phyloP scores from a whole-genome alignment of 1,140 invertebrate species.

The Bradynema listronoti region DNA sequence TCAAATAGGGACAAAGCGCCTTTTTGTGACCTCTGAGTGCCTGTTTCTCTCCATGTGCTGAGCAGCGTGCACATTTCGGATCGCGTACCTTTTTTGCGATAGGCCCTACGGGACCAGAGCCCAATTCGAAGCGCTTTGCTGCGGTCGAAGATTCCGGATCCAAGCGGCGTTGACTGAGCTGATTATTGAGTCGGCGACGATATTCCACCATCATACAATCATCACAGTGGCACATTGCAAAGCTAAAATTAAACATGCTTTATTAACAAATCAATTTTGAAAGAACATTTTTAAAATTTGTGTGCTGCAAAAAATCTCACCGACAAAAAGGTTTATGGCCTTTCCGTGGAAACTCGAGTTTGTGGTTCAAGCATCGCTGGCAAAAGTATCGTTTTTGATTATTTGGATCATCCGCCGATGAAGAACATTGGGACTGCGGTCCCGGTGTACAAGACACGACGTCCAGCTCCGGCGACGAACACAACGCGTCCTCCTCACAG shows the following conservation, averaged over 20 bases:
- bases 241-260: conserved; percentile 21
- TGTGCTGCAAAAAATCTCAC: conserved; percentile 17
- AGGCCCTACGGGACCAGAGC: neutral
- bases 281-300: conserved; percentile 8
- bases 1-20: conserved; percentile 32
- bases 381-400: conserved; percentile 42
- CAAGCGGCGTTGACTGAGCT: conserved; percentile 31
- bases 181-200: conserved; percentile 41
- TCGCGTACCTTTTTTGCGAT: conserved; percentile 34
- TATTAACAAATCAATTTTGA: conserved; percentile 6
- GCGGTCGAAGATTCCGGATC: conserved; percentile 6
- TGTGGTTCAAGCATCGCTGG: conserved; percentile 44
- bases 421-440: neutral
- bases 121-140: conserved; percentile 15
- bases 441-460: conserved; percentile 26
- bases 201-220: conserved; percentile 44
- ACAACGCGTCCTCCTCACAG: neutral
- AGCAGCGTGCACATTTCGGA: conserved; percentile 44
- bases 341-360: conserved; percentile 39
- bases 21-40: conserved; percentile 43
- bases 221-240: conserved; percentile 31
- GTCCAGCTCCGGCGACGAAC: conserved; percentile 22
- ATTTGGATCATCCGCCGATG: neutral
- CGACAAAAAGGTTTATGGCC: conserved; percentile 44
- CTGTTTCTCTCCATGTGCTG: conserved; percentile 40